Percentiles rank a stretch among this genome's conserved stretches.
Evolutionary conservation across 2,113 vertebrate genomes (phyloP).

Genomic region (Phoxinus phoxinus): DNA sequence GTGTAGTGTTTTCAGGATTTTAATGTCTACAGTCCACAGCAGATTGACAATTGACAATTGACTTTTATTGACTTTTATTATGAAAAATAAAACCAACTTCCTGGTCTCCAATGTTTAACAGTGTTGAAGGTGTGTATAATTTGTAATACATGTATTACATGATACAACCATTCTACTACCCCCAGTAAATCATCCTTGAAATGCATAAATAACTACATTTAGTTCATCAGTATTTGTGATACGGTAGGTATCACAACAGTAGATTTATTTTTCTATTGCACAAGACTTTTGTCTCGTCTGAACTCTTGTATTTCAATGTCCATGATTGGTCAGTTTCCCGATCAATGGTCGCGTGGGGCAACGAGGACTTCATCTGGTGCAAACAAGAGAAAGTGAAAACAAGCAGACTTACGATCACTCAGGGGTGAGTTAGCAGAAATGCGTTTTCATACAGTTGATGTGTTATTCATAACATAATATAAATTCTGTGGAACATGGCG

Average conservation of each 20-base stretch:
- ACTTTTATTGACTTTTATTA: conserved; percentile 17
- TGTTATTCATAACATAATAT: not conserved
- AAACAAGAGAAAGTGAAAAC: conserved; percentile 28
- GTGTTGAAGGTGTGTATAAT: not conserved
- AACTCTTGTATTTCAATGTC: not conserved
- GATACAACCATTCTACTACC: not conserved
- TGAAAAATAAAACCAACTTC: conserved; percentile 4
- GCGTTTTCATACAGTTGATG: not conserved
- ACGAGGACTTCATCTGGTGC: conserved; percentile 10
- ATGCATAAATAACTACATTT: too few relatives aligned
- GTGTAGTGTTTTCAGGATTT: not conserved
- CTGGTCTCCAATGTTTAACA: not conserved
- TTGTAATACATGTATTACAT: not conserved
- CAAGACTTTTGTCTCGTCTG: not conserved
- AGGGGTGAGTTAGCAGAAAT: not conserved
- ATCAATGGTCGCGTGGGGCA: conserved; percentile 40
- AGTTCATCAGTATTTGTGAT: not conserved
- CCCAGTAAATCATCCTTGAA: not conserved
- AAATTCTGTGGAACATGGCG: too few relatives aligned
- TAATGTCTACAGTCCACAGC: not conserved
- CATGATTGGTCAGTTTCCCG: conserved; percentile 13
- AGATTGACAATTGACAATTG: too few relatives aligned
- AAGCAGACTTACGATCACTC: not conserved
- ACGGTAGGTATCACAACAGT: not conserved
- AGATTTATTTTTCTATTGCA: not conserved